A percentile compares a stretch with the other conserved stretches of the same genome.
phyloP scores from a whole-genome alignment of 1,140 invertebrate genomes.

The Bombus pyrosoma region DNA sequence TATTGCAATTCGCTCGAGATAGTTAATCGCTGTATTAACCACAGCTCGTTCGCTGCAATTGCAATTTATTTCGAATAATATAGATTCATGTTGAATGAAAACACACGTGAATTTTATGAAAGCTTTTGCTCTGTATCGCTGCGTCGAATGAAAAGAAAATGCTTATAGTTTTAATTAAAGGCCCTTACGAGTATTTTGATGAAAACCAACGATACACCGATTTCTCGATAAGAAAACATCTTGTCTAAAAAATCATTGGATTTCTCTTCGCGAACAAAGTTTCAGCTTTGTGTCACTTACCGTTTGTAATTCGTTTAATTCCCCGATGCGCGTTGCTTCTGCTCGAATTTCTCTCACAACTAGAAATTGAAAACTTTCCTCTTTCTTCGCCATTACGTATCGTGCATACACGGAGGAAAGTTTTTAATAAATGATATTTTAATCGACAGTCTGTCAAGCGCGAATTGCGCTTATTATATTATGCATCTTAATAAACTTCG shows the following conservation, averaged over 20 bases:
- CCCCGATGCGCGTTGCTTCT: background rate
- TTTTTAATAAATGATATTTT: constrained; percentile 11
- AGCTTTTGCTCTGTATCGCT: no score
- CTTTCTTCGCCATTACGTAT: background rate
- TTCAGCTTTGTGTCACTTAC: background rate
- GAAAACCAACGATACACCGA: background rate
- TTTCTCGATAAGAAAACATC: background rate
- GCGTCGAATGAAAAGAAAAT: background rate
- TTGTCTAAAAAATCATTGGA: background rate
- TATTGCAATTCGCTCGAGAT: no score
- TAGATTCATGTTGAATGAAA: background rate
- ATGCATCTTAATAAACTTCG: background rate
- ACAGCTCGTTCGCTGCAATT: background rate
- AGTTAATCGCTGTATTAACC: background rate
- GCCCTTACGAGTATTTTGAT: background rate
- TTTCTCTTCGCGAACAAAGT: background rate
- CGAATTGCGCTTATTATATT: no score
- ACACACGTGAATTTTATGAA: background rate
- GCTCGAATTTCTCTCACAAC: background rate
- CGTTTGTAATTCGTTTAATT: background rate
- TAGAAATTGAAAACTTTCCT: background rate
- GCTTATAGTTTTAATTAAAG: background rate
- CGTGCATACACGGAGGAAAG: background rate
- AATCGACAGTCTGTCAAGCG: background rate
- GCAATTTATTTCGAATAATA: background rate